These are phyloP conservation scores for Halocaridina rubra DNA, from an alignment of 2,888 invertebrate genomes.

Conservation along the genomic window DNA sequence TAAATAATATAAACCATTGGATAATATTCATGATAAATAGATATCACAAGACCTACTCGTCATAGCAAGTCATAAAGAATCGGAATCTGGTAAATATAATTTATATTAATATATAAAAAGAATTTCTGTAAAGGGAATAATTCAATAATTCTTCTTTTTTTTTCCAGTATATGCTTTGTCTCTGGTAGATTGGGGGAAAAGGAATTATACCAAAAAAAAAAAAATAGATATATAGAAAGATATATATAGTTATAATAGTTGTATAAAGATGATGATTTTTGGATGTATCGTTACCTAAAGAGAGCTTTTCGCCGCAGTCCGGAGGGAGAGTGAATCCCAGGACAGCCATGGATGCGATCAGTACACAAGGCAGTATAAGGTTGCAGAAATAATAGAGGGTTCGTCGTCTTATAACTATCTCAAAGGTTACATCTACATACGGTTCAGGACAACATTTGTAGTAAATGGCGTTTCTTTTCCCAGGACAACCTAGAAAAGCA, in stretches of 20 bases:
- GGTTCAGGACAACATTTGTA: slow-evolving; percentile 98
- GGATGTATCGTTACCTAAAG: slow-evolving; percentile 71
- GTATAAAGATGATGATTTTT: neutral
- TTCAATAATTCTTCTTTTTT: too few relatives aligned
- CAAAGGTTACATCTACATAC: slow-evolving; percentile 72
- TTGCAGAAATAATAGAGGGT: slow-evolving; percentile 74
- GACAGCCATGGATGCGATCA: slow-evolving; percentile 74
- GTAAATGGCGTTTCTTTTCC: slow-evolving; percentile 90
- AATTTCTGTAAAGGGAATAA: too few relatives aligned
- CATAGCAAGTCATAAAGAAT: too few relatives aligned
- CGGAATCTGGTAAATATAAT: too few relatives aligned
- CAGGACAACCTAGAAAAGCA: slow-evolving; percentile 82
- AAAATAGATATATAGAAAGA: neutral
- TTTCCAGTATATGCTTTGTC: too few relatives aligned
- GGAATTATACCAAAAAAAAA: too few relatives aligned
- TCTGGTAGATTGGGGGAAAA: too few relatives aligned
- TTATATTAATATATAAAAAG: too few relatives aligned
- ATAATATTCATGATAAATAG: slow-evolving; percentile 10
- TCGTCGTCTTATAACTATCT: slow-evolving; percentile 71
- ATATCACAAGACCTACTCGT: slow-evolving; percentile 32
- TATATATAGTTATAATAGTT: neutral
- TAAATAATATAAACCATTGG: neutral
- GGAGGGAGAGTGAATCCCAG: slow-evolving; percentile 74
- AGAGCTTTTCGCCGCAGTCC: slow-evolving; percentile 75
- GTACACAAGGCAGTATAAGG: slow-evolving; percentile 74